phyloP scores from a whole-genome alignment of 2,113 vertebrate species.

The Drymodes brunneopygia region DNA sequence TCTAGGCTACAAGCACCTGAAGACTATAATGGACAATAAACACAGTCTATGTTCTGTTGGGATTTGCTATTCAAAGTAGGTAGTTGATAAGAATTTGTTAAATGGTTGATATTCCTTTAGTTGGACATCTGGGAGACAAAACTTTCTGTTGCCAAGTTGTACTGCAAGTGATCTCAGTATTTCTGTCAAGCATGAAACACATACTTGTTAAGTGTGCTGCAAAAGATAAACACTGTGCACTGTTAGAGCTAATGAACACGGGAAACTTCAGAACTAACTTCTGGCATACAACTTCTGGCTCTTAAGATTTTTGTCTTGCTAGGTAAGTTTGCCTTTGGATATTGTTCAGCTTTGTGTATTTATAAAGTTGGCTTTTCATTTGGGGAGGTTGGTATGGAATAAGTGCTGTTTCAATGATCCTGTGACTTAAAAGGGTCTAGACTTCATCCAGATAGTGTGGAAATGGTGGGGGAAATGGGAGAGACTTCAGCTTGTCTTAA shows the following conservation, averaged over 20 bases:
- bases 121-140: not conserved
- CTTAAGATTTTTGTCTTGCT: not conserved
- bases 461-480: not conserved
- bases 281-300: not conserved
- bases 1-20: not conserved
- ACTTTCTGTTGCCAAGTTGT: not conserved
- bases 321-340: not conserved
- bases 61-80: not conserved
- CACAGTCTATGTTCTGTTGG: not conserved
- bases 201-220: not conserved
- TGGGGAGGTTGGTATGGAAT: not conserved
- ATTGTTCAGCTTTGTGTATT: not conserved
- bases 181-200: not conserved
- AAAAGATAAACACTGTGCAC: not conserved
- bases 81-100: not conserved
- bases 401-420: not conserved
- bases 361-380: not conserved
- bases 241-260: not conserved
- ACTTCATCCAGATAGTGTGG: not conserved
- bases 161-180: not conserved
- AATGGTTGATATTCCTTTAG: not conserved
- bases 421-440: not conserved
- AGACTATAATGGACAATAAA: not conserved
- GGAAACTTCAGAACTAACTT: not conserved
- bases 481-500: not conserved